Percentiles rank a stretch among this genome's conserved stretches.
Evolutionary conservation across 37 sponge, comb jelly and placozoan species (phyloP).

Genomic region (Axinella damicornis): DNA sequence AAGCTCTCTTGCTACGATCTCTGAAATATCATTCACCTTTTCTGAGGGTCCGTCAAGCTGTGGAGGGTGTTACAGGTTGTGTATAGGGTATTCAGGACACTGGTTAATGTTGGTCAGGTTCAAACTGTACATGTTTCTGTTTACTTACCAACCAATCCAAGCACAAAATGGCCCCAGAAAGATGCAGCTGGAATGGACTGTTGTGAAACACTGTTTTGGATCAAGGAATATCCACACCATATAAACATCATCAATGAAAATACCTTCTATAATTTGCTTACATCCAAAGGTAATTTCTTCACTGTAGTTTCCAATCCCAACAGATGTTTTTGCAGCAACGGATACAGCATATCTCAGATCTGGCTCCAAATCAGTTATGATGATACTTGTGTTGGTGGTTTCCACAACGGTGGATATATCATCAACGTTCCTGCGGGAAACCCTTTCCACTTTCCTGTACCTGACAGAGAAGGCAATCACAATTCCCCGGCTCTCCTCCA

Average conservation of each 20-base stretch:
- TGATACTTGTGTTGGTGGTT: background rate
- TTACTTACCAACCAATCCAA: slow-evolving; percentile 5
- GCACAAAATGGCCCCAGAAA: slow-evolving; percentile 3
- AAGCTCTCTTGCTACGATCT: no score
- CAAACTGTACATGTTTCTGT: no score
- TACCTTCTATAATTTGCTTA: no score
- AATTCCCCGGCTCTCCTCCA: background rate
- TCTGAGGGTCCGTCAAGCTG: no score
- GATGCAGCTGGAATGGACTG: slow-evolving; percentile 11
- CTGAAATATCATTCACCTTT: no score
- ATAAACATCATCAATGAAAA: no score
- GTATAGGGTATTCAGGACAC: no score
- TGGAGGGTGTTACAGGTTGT: no score
- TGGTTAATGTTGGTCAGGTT: no score
- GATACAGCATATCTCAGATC: background rate
- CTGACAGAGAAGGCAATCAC: background rate
- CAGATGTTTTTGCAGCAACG: slow-evolving; percentile 14
- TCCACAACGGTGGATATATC: background rate
- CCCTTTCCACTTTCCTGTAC: background rate
- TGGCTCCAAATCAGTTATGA: slow-evolving; percentile 1
- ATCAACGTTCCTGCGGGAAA: background rate
- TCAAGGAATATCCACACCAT: no score
- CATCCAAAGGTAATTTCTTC: no score
- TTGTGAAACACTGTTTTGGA: background rate
- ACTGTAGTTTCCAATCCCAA: slow-evolving; percentile 19